phyloP scores from a whole-genome alignment of 2,113 vertebrate species.

The Dipodomys stephensi region DNA sequence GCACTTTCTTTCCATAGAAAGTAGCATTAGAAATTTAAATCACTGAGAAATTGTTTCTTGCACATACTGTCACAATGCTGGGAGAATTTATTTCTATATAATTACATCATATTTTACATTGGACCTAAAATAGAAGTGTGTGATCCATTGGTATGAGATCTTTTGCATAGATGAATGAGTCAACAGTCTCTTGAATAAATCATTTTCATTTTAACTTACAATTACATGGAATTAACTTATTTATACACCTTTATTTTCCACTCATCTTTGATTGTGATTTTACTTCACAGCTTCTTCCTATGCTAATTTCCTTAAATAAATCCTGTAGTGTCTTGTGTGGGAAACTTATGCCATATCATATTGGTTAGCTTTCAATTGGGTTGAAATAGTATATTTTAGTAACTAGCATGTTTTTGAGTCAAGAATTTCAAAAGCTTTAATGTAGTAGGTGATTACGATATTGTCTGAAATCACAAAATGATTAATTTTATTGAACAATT shows the following conservation, averaged over 20 bases:
- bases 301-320: constrained; percentile 3
- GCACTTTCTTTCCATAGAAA: constrained; percentile 37
- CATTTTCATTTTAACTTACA: constrained; percentile 58
- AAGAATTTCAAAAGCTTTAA: neutral
- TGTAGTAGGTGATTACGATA: neutral
- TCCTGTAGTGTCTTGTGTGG: neutral
- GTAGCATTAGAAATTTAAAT: constrained; percentile 28
- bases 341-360: constrained; percentile 36
- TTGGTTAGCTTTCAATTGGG: neutral
- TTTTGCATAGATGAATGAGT: constrained; percentile 40
- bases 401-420: neutral
- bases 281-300: neutral
- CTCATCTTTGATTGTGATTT: neutral
- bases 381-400: constrained; percentile 5
- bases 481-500: constrained; percentile 40
- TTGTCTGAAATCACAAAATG: neutral
- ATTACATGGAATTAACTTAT: neutral
- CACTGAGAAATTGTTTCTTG: constrained; percentile 52
- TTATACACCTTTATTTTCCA: neutral
- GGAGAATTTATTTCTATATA: constrained; percentile 64
- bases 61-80: constrained; percentile 56
- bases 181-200: constrained; percentile 64
- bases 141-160: constrained; percentile 18
- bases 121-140: neutral
- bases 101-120: constrained; percentile 63